Percentiles rank a stretch among this genome's conserved stretches.
phyloP scores from a whole-genome alignment of 2,797 vertebrate species.

The Nyctalus aviator region DNA sequence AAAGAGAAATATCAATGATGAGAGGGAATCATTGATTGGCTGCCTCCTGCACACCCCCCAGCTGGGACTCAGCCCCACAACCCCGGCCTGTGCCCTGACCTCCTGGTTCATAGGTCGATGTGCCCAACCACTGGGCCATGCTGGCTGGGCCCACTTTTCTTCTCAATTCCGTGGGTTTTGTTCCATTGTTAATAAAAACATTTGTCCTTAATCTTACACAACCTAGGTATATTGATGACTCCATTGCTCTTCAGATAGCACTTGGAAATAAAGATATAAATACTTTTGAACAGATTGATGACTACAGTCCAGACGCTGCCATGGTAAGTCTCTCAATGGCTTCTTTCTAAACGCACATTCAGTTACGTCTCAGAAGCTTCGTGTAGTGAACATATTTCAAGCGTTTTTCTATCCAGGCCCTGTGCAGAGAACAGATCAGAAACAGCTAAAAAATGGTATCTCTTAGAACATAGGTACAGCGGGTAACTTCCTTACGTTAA shows the following conservation, averaged over 20 bases:
- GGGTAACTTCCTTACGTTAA: neutral
- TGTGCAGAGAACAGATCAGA: neutral
- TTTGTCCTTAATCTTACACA: conserved; percentile 81
- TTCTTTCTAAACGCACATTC: neutral
- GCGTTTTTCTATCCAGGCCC: neutral
- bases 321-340: conserved; percentile 74
- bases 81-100: no score
- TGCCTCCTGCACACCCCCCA: no score
- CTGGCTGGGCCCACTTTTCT: no score
- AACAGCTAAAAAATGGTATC: neutral
- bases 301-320: conserved; percentile 91
- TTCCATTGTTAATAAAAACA: neutral
- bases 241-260: conserved; percentile 94
- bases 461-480: neutral
- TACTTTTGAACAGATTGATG: conserved; percentile 92
- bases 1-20: no score
- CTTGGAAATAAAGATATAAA: conserved; percentile 95
- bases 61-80: no score
- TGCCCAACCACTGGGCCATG: no score
- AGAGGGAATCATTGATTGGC: no score
- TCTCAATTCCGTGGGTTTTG: neutral
- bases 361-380: conserved; percentile 26
- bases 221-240: conserved; percentile 92
- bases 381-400: neutral
- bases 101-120: no score